Evolutionary conservation across 2,113 vertebrate genomes (phyloP), one percentile per base, ranked within the genome.

Genomic region (Toxostoma redivivum): DNA sequence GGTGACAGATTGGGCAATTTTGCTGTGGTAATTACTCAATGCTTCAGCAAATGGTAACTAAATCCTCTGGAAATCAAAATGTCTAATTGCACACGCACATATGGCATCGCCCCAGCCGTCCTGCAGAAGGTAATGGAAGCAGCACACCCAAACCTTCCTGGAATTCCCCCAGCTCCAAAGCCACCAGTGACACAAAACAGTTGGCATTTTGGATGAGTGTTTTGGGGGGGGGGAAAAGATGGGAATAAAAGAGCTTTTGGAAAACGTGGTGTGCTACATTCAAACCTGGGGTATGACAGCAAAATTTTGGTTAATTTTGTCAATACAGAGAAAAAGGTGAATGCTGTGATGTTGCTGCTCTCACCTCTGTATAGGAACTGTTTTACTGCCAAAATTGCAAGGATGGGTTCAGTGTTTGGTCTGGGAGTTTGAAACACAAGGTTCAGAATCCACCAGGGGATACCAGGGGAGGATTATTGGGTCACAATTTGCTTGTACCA

Each of bases 11-110:
- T 97, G 97, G 93, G 97, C 90, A 90, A 95, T 96, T 97, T 84
- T 95, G 95, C 97, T 27, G 61, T 94, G 95, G 97, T 97, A 97
- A 97, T 97, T 97, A 96, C 96, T 97, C 97, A 97, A 97, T 97
- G 97, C 95, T 97, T 97, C 97, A 97, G 97, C 97, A 97, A 97
- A 96, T 97, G 95, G 97, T 97, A 97, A 97, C 96, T 97, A 97
- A 97, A 97, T 95, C 94, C 97, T 97, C 31, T 58, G 93, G 95
- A 97, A 97, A 97, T 96, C 93, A 94, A 95, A 97, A 97, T 51
- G 95, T 97, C 95, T 97, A 97, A 97, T 97, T 97, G 96, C 97
- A 64, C 88, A 37, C 2, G 77, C 96, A 95, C 97, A 97, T 96
- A 97, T 97, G 97, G 97, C 16, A 28, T 73, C 81, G 37, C 84